These are phyloP conservation scores for Drosophila ambigua DNA, from an alignment of 1,140 invertebrate species.

Conservation along the genomic window DNA sequence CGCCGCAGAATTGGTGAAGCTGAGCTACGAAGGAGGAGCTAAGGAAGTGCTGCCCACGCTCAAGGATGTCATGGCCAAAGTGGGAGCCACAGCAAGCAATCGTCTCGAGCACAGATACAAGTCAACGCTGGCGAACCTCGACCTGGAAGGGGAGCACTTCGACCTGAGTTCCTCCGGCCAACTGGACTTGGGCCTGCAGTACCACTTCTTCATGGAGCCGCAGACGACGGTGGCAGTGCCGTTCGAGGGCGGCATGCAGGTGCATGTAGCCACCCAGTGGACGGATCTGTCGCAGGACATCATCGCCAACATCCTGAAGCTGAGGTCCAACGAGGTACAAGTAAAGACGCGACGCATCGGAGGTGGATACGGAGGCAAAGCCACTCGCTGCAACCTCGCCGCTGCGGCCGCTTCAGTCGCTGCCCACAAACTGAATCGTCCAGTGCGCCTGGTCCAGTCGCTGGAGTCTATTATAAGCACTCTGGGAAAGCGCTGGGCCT, in stretches of 20 bases:
- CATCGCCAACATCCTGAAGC: conserved; percentile 86
- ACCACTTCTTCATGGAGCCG: conserved; percentile 87
- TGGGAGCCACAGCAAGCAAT: conserved; percentile 1
- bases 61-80: conserved; percentile 59
- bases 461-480: conserved; percentile 88
- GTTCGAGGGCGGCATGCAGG: conserved; percentile 86
- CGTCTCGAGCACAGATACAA: conserved; percentile 53
- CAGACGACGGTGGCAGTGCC: conserved; percentile 87
- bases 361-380: conserved; percentile 90
- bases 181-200: conserved; percentile 81
- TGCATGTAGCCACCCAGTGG: conserved; percentile 88
- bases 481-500: conserved; percentile 87
- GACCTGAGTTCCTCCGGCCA: conserved; percentile 55
- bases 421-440: conserved; percentile 86
- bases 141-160: conserved; percentile 48
- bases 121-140: conserved; percentile 50
- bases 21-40: conserved; percentile 85
- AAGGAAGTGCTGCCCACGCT: conserved; percentile 59
- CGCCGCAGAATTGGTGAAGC: conserved; percentile 88
- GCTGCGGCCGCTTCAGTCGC: conserved; percentile 87
- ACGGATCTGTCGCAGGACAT: conserved; percentile 87
- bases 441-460: conserved; percentile 87
- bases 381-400: conserved; percentile 85
- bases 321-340: conserved; percentile 86
- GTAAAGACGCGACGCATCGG: conserved; percentile 88